Percentiles rank a stretch among this genome's conserved stretches.
Evolutionary conservation across 2,113 vertebrate species (phyloP).

Genomic region (Myotis brandtii): DNA sequence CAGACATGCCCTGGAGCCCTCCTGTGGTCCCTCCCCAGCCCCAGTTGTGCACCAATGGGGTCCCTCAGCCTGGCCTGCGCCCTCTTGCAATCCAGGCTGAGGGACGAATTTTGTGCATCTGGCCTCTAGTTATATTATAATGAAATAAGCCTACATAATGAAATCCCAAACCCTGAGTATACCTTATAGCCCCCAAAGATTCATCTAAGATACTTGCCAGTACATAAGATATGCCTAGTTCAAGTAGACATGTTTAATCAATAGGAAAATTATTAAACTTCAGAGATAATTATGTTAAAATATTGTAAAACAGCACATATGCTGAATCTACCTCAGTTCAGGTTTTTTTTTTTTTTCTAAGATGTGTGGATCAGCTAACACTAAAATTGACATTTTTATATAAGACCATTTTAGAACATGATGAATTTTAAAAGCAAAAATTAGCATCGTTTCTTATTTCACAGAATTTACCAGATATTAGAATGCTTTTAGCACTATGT

Average conservation of each 20-base stretch:
- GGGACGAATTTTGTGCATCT: no score
- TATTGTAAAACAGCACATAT: neutral
- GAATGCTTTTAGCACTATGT: constrained; percentile 51
- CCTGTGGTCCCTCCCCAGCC: no score
- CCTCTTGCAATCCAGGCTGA: no score
- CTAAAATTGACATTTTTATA: constrained; percentile 48
- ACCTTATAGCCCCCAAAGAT: neutral
- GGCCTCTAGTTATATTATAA: neutral
- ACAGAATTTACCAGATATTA: constrained; percentile 63
- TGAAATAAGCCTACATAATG: neutral
- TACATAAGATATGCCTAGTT: neutral
- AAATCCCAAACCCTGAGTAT: neutral
- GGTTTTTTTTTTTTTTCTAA: constrained; percentile 1
- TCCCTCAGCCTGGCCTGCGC: no score
- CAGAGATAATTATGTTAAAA: neutral
- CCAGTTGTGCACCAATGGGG: no score
- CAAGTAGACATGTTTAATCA: constrained; percentile 36
- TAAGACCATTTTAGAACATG: constrained; percentile 13
- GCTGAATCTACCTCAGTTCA: neutral
- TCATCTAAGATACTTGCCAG: neutral
- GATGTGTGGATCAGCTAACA: neutral
- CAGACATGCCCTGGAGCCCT: no score
- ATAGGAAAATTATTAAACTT: constrained; percentile 32
- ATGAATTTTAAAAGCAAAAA: constrained; percentile 49
- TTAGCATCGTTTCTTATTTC: constrained; percentile 44